Base-by-base conservation (phyloP, 2,113 vertebrate genomes). In the Mystacornis crossleyi region DNA sequence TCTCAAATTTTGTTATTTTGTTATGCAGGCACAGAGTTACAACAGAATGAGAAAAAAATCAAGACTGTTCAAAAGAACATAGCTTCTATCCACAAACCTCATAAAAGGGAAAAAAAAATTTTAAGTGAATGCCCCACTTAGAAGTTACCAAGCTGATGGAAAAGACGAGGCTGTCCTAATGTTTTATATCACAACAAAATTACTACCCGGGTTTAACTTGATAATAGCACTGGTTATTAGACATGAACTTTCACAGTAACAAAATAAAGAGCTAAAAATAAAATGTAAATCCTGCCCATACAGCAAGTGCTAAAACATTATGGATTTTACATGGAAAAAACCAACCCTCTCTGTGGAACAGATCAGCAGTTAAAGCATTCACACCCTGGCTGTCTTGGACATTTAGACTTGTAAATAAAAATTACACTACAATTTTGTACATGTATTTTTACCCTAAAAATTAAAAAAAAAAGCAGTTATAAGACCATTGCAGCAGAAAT, bases 401-500 rank as follows among this genome's bases (percentile, higher is more conserved):
- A 54, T 61, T 64, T 47, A 60, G n/a, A 69, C 43, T 65, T 61
- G 66, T 86, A 94, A 69, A 85, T 96, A 94, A 95, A 96, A 96
- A 93, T 89, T 83, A 81, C 17, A 36, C 4, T 33, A 66, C 31
- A 16, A 66, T 90, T 72, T 62, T 33, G n/a, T 26, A 57, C 51
- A 62, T 14, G 34, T 45, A 87, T 83, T 82, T 54, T 64, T 66
- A 81, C 53, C 83, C n/a, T 73, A 85, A 85, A 93, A 75, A 81
- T 33, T 12, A 34, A 73, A 54, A 66, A 71, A 54, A 66, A 71
- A 88, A 24, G 19, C 36, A 75, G 47, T 43, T 11, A 26, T 33
- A 58, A 60, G 31, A 80, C 47, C 48, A 64, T 20, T n/a, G 82
- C 67, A 67, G 82, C 54, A 94, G 85, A 71, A 81, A 90, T 34